A percentile compares a stretch with the other conserved stretches of the same genome.
Evolutionary conservation across 2,113 vertebrate species (phyloP).

Genomic region (Petroica traversi): DNA sequence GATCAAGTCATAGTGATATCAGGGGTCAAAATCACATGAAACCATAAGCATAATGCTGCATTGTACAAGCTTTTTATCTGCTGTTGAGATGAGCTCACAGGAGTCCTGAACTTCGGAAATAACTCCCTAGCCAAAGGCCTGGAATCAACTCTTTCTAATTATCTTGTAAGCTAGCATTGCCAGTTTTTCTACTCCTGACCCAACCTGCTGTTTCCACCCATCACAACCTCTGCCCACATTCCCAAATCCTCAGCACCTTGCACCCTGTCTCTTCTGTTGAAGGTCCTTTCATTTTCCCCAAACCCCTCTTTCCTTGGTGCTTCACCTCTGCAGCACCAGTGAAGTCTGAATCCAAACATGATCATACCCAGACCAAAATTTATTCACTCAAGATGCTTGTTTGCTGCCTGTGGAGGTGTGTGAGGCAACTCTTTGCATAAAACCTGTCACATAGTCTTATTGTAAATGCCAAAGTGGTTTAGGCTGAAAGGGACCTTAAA

Average conservation of each 20-base stretch:
- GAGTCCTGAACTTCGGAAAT: background rate
- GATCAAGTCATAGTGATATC: background rate
- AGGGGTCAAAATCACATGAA: background rate
- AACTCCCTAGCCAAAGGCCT: background rate
- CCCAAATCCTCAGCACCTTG: background rate
- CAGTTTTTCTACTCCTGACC: background rate
- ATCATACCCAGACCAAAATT: background rate
- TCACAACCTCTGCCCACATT: background rate
- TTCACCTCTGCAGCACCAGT: rapidly evolving
- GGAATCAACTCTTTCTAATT: background rate
- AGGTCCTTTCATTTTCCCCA: background rate
- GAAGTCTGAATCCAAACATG: background rate
- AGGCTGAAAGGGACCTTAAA: background rate
- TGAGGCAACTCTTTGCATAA: background rate
- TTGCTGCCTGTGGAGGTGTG: background rate
- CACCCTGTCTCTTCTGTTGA: background rate
- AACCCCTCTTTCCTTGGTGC: background rate
- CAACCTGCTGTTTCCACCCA: background rate
- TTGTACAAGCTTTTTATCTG: background rate
- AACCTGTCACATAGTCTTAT: background rate
- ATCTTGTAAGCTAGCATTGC: background rate
- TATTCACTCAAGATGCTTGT: background rate
- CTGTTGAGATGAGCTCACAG: background rate
- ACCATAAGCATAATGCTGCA: background rate
- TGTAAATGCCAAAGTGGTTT: background rate